Base-by-base conservation (phyloP, 2,888 invertebrate species). In the Hetaerina titia region DNA sequence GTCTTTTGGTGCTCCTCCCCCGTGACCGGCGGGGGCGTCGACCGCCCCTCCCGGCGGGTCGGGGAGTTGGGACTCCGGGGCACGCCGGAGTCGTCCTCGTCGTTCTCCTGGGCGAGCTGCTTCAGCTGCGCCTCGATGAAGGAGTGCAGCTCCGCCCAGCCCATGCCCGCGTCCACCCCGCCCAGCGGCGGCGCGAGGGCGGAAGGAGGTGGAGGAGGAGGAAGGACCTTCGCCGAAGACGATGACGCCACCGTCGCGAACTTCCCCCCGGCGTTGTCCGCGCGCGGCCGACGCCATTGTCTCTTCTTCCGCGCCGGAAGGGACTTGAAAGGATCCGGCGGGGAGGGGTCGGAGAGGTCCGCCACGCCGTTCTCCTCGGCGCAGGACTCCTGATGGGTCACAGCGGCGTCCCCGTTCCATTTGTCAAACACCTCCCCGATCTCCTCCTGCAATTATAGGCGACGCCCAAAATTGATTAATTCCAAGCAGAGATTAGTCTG, bases 351-450 rank as follows among this genome's bases (percentile, higher is more conserved):
- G 31, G 92, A 92, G 56, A 92, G 92, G 92, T 92, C 92, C n/a
- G 92, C 69, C 17, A 92, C 57, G 64, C 92, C 92, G 74, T 92
- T 92, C 63, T 90, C 90, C 45, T 64, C 90, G 31, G 64, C 31
- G 90, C 90, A 63, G 31, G 64, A 90, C n/a, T 63, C 45, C n/a
- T 25, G 69, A 25, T 15, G n/a, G 63, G 60, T 13, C 22, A 19
- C 88, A n/a, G 94, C 25, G 4, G 60, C 13, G n/a, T 88, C 89
- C 0, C 64, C 89, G 56, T 57, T 63, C 88, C 88, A 89, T 22
- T 95, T 95, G 64, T 95, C 94, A 69, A 95, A 95, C 31, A 95
- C 94, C 69, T 95, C 89, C 31, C 94, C 94, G 25, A 95, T 95
- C 69, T 95, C 94, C 88, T 95, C 94, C 94, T 95, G 64, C 13